Evolutionary conservation across 2,888 invertebrate genomes (phyloP).

Genomic region (Pseudeuparius sepicola): DNA sequence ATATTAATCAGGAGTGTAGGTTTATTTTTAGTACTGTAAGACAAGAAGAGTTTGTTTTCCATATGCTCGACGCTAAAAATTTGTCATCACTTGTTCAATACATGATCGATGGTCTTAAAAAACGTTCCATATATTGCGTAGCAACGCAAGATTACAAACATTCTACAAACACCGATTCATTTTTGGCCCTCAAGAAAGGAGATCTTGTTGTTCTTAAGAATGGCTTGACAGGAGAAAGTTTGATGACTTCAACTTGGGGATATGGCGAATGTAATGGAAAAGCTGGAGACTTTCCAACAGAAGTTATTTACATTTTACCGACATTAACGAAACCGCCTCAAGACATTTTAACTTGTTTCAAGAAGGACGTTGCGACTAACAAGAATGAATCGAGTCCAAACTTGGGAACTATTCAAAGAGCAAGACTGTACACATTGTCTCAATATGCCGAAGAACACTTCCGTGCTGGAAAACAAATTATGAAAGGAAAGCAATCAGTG

Average conservation of each 20-base stretch:
- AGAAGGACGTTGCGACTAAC: slow-evolving; percentile 41
- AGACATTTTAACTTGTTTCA: slow-evolving; percentile 55
- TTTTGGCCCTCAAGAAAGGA: slow-evolving; percentile 51
- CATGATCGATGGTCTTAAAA: slow-evolving; percentile 77
- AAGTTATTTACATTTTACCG: slow-evolving; percentile 78
- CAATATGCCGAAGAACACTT: slow-evolving; percentile 79
- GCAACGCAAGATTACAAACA: slow-evolving; percentile 54
- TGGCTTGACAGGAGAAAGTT: slow-evolving; percentile 61
- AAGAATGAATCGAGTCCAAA: slow-evolving; percentile 16
- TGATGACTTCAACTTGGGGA: slow-evolving; percentile 64
- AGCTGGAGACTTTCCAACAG: slow-evolving; percentile 77
- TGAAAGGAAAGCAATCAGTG: slow-evolving; percentile 42
- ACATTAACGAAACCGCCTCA: slow-evolving; percentile 64
- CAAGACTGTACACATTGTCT: slow-evolving; percentile 72
- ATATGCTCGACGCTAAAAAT: slow-evolving; percentile 80
- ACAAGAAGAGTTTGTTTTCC: slow-evolving; percentile 84
- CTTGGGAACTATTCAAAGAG: slow-evolving; percentile 50
- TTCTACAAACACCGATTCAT: slow-evolving; percentile 46
- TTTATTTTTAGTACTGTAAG: slow-evolving; percentile 74
- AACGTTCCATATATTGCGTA: slow-evolving; percentile 74
- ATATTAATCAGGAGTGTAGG: slow-evolving; percentile 48
- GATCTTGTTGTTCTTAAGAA: slow-evolving; percentile 76
- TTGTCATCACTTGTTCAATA: slow-evolving; percentile 73
- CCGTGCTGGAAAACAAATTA: slow-evolving; percentile 36
- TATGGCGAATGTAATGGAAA: slow-evolving; percentile 60